Conservation (phyloP, 2,888 invertebrate species). For the Papilio gigon region DNA sequence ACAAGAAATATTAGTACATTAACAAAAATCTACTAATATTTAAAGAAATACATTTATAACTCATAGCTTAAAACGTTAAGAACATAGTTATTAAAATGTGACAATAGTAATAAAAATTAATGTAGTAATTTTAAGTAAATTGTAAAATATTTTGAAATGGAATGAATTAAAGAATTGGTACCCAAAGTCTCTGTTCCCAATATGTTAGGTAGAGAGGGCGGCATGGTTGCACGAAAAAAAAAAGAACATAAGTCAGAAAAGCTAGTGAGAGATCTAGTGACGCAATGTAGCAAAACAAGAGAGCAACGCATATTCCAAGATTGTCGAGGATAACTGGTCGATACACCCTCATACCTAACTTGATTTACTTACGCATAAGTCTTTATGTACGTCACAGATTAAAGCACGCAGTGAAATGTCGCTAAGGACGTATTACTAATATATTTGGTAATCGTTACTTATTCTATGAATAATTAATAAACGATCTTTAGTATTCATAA, state of each 20-base stretch:
- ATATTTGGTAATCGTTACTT: neutral
- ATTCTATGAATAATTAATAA: neutral
- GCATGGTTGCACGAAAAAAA: no score
- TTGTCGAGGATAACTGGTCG: slow-evolving; percentile 59
- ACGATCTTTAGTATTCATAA: neutral
- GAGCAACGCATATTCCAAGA: neutral
- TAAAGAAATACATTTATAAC: no score
- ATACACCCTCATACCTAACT: slow-evolving; percentile 54
- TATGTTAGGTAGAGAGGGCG: no score
- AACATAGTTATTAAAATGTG: no score
- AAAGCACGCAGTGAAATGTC: slow-evolving; percentile 4
- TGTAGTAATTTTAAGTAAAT: no score
- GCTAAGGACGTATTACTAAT: neutral
- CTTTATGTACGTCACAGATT: slow-evolving; percentile 12
- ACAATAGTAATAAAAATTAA: no score
- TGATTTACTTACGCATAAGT: slow-evolving; percentile 43
- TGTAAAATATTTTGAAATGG: no score
- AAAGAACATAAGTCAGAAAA: neutral
- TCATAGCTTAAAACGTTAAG: no score
- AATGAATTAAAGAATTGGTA: no score
- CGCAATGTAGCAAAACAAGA: neutral
- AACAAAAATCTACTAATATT: no score
- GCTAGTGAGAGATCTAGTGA: neutral
- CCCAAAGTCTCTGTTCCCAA: no score
- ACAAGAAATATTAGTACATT: no score